phyloP scores from a whole-genome alignment of 2,888 invertebrate species.

The Drosophila yooni region DNA sequence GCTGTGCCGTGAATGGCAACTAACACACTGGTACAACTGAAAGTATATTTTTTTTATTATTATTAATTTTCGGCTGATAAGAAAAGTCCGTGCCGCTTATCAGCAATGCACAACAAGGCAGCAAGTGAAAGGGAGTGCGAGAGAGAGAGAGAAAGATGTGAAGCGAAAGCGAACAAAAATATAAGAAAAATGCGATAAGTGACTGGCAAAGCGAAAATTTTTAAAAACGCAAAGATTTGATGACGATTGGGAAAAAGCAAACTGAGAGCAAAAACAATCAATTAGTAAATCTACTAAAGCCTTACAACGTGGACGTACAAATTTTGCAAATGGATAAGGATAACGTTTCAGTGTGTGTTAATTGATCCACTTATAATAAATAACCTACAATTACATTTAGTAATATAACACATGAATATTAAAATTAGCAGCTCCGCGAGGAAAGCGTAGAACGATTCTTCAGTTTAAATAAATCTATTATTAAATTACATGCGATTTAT shows the following conservation, averaged over 20 bases:
- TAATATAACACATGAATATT: conserved; percentile 12
- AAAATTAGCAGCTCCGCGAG: conserved; percentile 1
- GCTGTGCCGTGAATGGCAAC: conserved; percentile 31
- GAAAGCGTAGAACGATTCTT: conserved; percentile 3
- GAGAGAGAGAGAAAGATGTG: conserved; percentile 45
- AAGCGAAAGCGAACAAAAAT: conserved; percentile 70
- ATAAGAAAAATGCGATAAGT: conserved; percentile 71
- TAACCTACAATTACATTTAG: conserved; percentile 12
- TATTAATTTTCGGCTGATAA: conserved; percentile 62
- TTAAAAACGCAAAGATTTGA: conserved; percentile 43
- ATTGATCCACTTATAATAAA: conserved; percentile 27
- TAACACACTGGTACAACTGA: conserved; percentile 9
- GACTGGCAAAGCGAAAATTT: conserved; percentile 47
- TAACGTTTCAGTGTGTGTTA: conserved; percentile 22
- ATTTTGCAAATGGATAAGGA: conserved; percentile 38
- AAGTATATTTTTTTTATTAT: conserved; percentile 49
- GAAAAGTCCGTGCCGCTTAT: conserved; percentile 66
- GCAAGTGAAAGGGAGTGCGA: conserved; percentile 49
- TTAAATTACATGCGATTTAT: conserved; percentile 2
- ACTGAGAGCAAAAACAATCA: conserved; percentile 54
- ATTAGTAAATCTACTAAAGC: conserved; percentile 61
- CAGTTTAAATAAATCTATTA: not conserved
- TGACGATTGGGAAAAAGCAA: conserved; percentile 29
- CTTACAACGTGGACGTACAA: conserved; percentile 57
- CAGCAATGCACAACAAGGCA: conserved; percentile 76